These are phyloP conservation scores for Australoheros facetus DNA, from an alignment of 2,797 vertebrate genomes.

Conservation along the genomic window DNA sequence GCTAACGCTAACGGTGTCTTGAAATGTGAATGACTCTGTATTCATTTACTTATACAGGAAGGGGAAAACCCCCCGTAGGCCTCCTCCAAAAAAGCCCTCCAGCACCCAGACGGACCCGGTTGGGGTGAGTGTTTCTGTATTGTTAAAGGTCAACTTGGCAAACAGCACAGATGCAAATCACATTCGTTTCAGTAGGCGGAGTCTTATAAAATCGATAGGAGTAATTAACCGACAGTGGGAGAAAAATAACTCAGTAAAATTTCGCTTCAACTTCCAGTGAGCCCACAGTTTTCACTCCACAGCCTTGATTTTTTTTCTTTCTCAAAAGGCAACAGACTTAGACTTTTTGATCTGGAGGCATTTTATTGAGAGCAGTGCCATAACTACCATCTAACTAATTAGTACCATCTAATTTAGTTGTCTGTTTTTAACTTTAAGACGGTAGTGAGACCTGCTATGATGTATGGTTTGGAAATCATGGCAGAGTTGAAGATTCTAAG, in stretches of 20 bases:
- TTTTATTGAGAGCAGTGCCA: background rate
- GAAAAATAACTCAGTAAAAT: background rate
- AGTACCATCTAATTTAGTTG: no score
- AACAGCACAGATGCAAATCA: background rate
- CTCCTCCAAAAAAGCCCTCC: conserved; percentile 79
- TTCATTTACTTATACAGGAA: conserved; percentile 72
- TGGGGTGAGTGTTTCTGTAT: conserved; percentile 82
- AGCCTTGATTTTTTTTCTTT: background rate
- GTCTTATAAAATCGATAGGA: background rate
- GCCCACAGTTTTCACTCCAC: background rate
- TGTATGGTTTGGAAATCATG: background rate
- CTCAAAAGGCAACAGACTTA: background rate
- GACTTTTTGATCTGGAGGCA: background rate
- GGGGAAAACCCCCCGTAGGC: conserved; percentile 84
- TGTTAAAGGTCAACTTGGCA: background rate
- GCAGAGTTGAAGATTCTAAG: background rate
- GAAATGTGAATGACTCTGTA: background rate
- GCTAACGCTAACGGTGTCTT: background rate
- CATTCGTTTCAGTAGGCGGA: background rate
- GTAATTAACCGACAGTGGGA: background rate
- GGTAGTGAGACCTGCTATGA: background rate
- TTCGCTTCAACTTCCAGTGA: background rate
- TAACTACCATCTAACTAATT: background rate
- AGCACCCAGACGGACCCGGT: conserved; percentile 91
- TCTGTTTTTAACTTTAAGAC: background rate